Conservation (phyloP, 2,888 invertebrate genomes). For the Pecten maximus region DNA sequence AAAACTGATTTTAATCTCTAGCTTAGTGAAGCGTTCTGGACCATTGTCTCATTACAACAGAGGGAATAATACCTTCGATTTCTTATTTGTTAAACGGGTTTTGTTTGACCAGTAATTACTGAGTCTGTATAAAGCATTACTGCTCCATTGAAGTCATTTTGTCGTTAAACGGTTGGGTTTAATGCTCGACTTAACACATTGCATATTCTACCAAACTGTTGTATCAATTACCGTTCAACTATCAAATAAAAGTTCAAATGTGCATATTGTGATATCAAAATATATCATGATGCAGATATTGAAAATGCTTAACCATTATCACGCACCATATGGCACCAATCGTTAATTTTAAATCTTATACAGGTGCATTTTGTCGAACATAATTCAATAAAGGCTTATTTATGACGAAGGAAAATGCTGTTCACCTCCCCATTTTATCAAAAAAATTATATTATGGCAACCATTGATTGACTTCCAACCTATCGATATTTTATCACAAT, state of each 20-base stretch:
- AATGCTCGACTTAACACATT: not conserved
- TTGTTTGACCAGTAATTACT: conserved; percentile 7
- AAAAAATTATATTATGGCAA: not conserved
- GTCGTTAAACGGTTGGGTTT: not conserved
- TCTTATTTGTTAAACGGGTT: not conserved
- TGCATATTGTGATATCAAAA: conserved; percentile 26
- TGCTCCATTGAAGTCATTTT: not conserved
- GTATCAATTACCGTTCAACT: not conserved
- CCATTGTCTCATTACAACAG: not conserved
- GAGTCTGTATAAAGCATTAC: not conserved
- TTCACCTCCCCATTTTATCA: not conserved
- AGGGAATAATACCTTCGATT: conserved; percentile 17
- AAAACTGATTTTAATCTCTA: conserved; percentile 19
- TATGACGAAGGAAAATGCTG: not conserved
- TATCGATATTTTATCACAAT: not conserved
- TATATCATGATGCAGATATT: not conserved
- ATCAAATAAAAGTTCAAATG: not conserved
- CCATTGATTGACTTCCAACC: conserved; percentile 13
- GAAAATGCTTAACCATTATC: not conserved
- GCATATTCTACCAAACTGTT: not conserved
- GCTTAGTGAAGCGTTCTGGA: not conserved
- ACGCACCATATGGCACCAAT: not conserved
- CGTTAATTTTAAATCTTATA: not conserved
- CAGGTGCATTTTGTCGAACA: not conserved
- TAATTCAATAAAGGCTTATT: conserved; percentile 2